Evolutionary conservation across 53 echinoderm and acorn worm genomes (phyloP).

Genomic region (Luidia sarsii): DNA sequence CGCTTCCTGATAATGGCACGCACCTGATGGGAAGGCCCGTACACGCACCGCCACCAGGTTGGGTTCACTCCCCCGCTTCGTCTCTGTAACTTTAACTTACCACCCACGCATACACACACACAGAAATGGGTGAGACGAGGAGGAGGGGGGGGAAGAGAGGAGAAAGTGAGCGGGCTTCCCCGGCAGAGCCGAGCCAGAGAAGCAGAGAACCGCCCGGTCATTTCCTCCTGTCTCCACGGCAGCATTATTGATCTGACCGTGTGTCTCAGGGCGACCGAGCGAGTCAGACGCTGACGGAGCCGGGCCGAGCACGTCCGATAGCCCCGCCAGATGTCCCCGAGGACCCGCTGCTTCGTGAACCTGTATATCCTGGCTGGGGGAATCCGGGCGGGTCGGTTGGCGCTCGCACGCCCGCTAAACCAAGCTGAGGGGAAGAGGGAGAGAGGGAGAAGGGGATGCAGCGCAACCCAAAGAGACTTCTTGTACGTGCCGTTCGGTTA

Average conservation of each 20-base stretch:
- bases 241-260: conserved; percentile 32
- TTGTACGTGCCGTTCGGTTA: conserved; percentile 42
- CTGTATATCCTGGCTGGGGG: conserved; percentile 47
- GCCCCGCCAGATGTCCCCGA: conserved; percentile 45
- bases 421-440: neutral
- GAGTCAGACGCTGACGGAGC: conserved; percentile 39
- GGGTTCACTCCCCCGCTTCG: too few species aligned
- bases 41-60: too few species aligned
- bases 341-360: conserved; percentile 34
- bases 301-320: conserved; percentile 45
- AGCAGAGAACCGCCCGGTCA: conserved; percentile 38
- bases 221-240: conserved; percentile 11
- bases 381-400: too few species aligned
- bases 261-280: conserved; percentile 29
- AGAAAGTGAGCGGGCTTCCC: too few species aligned
- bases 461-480: conserved; percentile 16
- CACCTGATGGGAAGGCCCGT: too few species aligned
- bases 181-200: neutral
- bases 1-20: too few species aligned
- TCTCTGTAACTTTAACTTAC: too few species aligned
- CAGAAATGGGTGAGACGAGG: too few species aligned
- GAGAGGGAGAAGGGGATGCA: neutral
- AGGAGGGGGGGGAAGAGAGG: too few species aligned
- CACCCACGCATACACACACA: too few species aligned
- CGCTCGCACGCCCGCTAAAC: conserved; percentile 28